phyloP scores from a whole-genome alignment of 2,797 vertebrate genomes.

The Paramormyrops hopkinsi region DNA sequence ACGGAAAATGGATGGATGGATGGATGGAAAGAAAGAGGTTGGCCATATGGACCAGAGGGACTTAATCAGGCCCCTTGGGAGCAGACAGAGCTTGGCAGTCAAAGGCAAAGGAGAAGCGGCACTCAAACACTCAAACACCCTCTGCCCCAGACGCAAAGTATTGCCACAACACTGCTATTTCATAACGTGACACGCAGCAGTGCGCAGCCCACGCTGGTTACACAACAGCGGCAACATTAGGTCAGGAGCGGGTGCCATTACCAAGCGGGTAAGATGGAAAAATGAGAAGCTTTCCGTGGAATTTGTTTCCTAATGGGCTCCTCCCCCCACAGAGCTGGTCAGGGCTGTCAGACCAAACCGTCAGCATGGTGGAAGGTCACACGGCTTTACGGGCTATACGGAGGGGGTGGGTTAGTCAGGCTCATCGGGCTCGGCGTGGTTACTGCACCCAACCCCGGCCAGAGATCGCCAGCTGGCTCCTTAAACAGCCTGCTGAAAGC shows the following conservation, averaged over 20 bases:
- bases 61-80: slow-evolving; percentile 8
- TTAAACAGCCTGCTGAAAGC: not conserved
- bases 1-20: not conserved
- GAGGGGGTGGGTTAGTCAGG: not conserved
- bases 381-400: not conserved
- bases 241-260: not conserved
- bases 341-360: not conserved
- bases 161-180: slow-evolving; percentile 3
- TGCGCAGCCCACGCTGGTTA: not conserved
- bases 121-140: not conserved
- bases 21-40: not conserved
- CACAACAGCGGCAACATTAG: not conserved
- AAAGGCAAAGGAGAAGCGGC: not conserved
- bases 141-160: slow-evolving; percentile 5
- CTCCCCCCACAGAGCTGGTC: not conserved
- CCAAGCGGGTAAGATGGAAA: not conserved
- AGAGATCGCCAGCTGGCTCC: not conserved
- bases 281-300: slow-evolving; percentile 2
- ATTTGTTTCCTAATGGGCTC: not conserved
- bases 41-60: slow-evolving; percentile 10
- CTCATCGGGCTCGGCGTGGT: not conserved
- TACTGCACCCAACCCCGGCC: not conserved
- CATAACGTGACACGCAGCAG: not conserved
- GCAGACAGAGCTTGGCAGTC: not conserved
- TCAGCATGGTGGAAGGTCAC: not conserved